These are phyloP conservation scores for Cephalopterus ornatus DNA, from an alignment of 2,113 vertebrate species.

Conservation along the genomic window DNA sequence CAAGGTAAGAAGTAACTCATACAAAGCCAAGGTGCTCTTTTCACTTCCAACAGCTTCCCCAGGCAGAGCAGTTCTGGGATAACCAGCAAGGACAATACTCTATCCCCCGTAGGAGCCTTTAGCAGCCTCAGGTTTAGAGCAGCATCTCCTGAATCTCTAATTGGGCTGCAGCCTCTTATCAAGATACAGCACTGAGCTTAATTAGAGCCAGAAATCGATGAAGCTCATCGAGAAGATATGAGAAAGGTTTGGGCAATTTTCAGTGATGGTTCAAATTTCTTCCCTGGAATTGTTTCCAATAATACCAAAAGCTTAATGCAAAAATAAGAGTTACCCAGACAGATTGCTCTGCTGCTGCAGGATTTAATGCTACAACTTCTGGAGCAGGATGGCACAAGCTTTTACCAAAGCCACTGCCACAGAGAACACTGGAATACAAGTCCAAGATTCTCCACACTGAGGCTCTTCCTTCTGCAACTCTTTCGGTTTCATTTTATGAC, in stretches of 20 bases:
- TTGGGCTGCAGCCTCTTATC: not conserved
- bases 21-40: not conserved
- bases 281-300: slow-evolving; percentile 4
- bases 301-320: slow-evolving; percentile 17
- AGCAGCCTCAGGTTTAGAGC: not conserved
- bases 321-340: not conserved
- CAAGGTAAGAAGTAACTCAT: not conserved
- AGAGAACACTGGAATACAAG: not conserved
- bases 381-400: not conserved
- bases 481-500: not conserved
- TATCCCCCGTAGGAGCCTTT: not conserved
- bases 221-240: not conserved
- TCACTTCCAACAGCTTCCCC: not conserved
- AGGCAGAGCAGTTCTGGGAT: fast-evolving
- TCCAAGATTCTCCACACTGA: not conserved
- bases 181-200: not conserved
- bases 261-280: slow-evolving; percentile 27
- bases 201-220: slow-evolving; percentile 34
- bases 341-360: not conserved
- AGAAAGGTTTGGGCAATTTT: slow-evolving; percentile 7
- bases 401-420: not conserved
- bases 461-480: not conserved
- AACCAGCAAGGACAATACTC: not conserved
- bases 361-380: not conserved
- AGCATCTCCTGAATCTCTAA: not conserved